Conservation (phyloP, 2,113 vertebrate genomes). For the Gasterosteus nipponicus region DNA sequence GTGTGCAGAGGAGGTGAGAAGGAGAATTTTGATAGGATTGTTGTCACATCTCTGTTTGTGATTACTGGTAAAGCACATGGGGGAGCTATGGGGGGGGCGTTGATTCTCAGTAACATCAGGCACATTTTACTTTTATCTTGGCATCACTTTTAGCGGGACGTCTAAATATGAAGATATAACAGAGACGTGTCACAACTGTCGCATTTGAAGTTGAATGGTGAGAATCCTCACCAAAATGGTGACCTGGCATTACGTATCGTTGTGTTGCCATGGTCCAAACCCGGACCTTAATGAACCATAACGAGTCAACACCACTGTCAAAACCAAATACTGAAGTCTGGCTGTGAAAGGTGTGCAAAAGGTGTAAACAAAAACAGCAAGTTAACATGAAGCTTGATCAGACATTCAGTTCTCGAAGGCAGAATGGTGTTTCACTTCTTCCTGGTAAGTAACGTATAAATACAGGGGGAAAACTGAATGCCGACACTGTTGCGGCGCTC, state of each 20-base stretch:
- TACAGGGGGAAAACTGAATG: not conserved
- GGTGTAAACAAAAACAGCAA: not conserved
- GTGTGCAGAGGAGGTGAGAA: conserved; percentile 51
- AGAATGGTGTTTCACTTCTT: not conserved
- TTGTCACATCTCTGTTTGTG: conserved; percentile 23
- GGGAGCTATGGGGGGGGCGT: not conserved
- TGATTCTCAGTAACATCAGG: not conserved
- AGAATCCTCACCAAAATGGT: too few species aligned
- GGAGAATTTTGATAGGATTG: conserved; percentile 37
- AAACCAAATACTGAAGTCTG: not conserved
- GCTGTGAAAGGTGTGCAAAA: not conserved
- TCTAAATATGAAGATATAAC: not conserved
- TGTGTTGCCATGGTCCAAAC: too few species aligned
- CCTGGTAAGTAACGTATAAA: not conserved
- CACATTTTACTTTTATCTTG: not conserved
- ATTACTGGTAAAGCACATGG: conserved; percentile 9
- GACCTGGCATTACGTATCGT: too few species aligned
- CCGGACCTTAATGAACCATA: too few species aligned
- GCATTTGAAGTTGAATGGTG: not conserved
- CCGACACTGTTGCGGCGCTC: not conserved
- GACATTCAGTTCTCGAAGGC: not conserved
- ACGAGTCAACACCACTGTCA: not conserved
- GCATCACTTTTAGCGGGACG: conserved; percentile 9
- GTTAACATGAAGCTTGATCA: not conserved
- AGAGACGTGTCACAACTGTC: not conserved